phyloP scores from a whole-genome alignment of 2,888 invertebrate genomes.

The Chirona hameri region DNA sequence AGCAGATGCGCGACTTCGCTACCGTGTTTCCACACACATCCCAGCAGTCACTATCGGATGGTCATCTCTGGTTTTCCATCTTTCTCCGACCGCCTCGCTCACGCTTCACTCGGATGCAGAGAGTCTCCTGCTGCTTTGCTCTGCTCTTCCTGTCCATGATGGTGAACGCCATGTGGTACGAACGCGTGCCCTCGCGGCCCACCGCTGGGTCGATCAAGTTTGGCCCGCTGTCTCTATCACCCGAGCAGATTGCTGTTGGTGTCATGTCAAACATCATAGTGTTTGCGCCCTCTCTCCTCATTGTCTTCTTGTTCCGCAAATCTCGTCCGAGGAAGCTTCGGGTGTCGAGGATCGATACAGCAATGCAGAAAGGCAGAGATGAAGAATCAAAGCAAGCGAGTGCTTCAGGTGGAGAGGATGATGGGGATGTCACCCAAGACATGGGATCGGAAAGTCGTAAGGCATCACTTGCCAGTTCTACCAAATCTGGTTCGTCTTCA shows the following conservation, averaged over 20 bases:
- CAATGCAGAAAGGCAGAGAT: constrained; percentile 26
- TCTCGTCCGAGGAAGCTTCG: constrained; percentile 36
- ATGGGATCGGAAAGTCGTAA: background rate
- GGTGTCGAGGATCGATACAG: constrained; percentile 35
- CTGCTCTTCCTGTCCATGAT: constrained; percentile 53
- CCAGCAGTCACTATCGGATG: constrained; percentile 48
- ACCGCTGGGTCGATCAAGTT: constrained; percentile 26
- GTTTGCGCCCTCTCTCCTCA: constrained; percentile 49
- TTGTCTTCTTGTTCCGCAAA: constrained; percentile 47
- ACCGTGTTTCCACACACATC: constrained; percentile 48
- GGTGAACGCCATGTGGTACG: constrained; percentile 54
- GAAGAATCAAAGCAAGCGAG: background rate
- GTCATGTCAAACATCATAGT: constrained; percentile 50
- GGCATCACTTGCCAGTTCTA: too few species aligned
- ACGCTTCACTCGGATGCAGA: constrained; percentile 51
- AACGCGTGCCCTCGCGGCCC: constrained; percentile 41
- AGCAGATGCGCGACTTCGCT: constrained; percentile 49
- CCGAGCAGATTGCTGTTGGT: constrained; percentile 48
- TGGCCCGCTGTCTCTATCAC: constrained; percentile 32
- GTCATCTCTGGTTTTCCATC: constrained; percentile 55
- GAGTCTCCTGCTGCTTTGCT: constrained; percentile 51
- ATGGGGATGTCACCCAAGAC: background rate
- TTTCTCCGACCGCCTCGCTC: constrained; percentile 51
- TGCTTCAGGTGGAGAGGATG: background rate
- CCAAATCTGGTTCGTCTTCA: background rate